Base-by-base conservation (phyloP, 2,113 vertebrate species). In the Alexandromys fortis region DNA sequence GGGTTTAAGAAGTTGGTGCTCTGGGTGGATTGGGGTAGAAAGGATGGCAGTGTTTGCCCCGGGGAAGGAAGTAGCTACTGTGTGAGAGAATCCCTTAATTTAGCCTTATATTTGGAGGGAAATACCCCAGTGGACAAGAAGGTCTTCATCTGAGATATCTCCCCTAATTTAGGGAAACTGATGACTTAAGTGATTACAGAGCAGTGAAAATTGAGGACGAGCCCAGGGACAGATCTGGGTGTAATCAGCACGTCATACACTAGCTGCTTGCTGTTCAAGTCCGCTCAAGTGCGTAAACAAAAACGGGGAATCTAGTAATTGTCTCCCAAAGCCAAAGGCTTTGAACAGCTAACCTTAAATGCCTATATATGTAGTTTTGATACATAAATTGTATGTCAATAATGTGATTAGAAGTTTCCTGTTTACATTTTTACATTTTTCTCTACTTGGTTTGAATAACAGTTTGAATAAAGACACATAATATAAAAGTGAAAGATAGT, bases 401-500 rank as follows among this genome's bases (percentile, higher is more conserved):
- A 77, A 89, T 65, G 58, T 92, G 86, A 91, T 33, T 77, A 63
- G 49, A 96, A 92, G n/a, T 35, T 72, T 95, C 24, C 67, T 83
- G 7, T 83, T 93, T 90, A 87, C 42, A 63, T 92, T 86, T 87
- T 75, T 86, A 52, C 61, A 49, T 90, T 92, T 92, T 49, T 75
- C 76, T 92, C 82, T 45, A 72, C 22, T 33, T 45, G 72, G 33
- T 78, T 26, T 87, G 13, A 72, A 58, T 86, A 86, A 38, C n/a
- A 63, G 28, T 82, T 82, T 89, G 45, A 92, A 35, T 79, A 86
- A 45, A 95, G 16, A 33, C 49, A 89, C 75, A 78, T 7, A 72
- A 81, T 91, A n/a, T 24, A 67, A 89, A 76, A 21, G 52, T 75
- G 73, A 58, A 72, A 47, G 35, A 61, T 33, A 52, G 45, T 33